A percentile compares a stretch with the other conserved stretches of the same genome.
phyloP scores from a whole-genome alignment of 2,113 vertebrate species.

The Podarcis raffonei region DNA sequence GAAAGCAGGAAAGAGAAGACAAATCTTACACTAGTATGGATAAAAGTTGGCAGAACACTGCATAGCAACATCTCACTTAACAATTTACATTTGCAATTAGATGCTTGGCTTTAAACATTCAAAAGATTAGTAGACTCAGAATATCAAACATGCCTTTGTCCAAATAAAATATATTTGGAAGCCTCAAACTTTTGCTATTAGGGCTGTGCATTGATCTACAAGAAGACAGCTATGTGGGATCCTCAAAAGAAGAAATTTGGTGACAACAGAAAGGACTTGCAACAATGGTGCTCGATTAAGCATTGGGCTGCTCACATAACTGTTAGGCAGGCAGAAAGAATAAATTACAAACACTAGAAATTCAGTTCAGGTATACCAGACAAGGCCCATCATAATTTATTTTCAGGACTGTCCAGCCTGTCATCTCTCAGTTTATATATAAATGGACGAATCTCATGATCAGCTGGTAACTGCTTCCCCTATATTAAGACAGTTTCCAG shows the following conservation, averaged over 20 bases:
- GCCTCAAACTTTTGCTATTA: not conserved
- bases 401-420: not conserved
- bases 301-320: not conserved
- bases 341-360: not conserved
- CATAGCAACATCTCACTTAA: slow-evolving; percentile 48
- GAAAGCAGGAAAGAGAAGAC: slow-evolving; percentile 80
- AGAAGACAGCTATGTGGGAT: not conserved
- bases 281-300: not conserved
- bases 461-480: not conserved
- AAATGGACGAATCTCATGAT: not conserved
- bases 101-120: slow-evolving; percentile 38
- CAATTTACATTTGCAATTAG: slow-evolving; percentile 28
- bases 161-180: slow-evolving; percentile 39
- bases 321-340: not conserved
- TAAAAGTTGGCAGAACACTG: slow-evolving; percentile 50
- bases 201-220: not conserved
- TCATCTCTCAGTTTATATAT: not conserved
- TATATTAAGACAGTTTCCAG: not conserved
- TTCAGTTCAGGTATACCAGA: not conserved
- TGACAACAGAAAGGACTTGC: not conserved
- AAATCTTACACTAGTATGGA: slow-evolving; percentile 77
- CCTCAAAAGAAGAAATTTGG: not conserved
- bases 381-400: not conserved
- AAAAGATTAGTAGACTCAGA: slow-evolving; percentile 50
- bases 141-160: not conserved